These are phyloP conservation scores for Diploptera punctata DNA, from an alignment of 2,888 invertebrate species.

Conservation along the genomic window DNA sequence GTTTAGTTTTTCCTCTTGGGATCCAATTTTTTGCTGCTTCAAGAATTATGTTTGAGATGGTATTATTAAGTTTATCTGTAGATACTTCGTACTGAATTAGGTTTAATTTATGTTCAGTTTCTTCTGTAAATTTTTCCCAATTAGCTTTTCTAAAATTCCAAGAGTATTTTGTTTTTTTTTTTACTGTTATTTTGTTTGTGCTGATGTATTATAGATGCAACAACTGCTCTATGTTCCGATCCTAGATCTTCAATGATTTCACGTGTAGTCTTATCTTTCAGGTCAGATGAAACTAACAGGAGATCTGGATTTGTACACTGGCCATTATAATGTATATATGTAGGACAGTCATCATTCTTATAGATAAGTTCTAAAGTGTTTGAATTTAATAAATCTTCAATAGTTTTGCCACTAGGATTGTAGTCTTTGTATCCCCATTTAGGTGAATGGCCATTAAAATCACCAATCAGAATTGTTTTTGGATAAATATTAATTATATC, in stretches of 20 bases:
- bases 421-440: neutral
- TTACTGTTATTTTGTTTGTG: neutral
- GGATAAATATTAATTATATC: neutral
- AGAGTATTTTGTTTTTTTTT: neutral
- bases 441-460: neutral
- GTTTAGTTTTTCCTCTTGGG: neutral
- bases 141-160: conserved; percentile 10
- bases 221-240: conserved; percentile 4
- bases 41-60: conserved; percentile 1
- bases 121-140: too few species aligned
- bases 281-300: neutral
- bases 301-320: conserved; percentile 6
- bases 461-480: neutral
- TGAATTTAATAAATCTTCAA: neutral
- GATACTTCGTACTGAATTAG: neutral
- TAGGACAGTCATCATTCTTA: neutral
- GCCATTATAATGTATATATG: neutral
- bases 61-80: neutral
- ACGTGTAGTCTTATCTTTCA: neutral
- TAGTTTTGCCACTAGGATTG: neutral
- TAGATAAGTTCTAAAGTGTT: conserved; percentile 8
- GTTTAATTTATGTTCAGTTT: neutral
- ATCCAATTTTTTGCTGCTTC: conserved; percentile 3
- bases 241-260: conserved; percentile 2
- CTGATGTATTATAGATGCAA: neutral